Evolutionary conservation across 1,140 invertebrate species (phyloP).

Genomic region (Plutomurus gul): DNA sequence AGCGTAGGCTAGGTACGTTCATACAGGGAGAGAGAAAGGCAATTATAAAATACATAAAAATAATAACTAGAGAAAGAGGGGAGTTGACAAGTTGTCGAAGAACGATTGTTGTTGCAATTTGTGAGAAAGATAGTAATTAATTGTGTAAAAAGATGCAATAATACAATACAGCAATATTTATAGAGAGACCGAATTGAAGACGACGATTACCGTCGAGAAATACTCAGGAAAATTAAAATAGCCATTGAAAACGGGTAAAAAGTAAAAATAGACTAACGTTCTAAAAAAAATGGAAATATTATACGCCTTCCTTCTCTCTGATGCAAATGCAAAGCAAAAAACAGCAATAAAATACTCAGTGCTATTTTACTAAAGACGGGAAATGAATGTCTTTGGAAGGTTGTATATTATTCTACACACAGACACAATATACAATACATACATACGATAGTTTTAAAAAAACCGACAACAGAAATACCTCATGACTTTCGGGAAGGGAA

Average conservation of each 20-base stretch:
- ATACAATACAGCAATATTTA: slow-evolving; percentile 15
- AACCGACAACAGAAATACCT: slow-evolving; percentile 22
- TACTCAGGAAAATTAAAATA: slow-evolving; percentile 31
- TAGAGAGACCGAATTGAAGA: neutral
- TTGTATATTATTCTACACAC: neutral
- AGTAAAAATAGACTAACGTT: neutral
- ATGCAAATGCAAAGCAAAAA: neutral
- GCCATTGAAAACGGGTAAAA: slow-evolving; percentile 15
- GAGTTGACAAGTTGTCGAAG: too few species aligned
- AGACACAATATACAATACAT: too few species aligned
- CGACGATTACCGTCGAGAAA: slow-evolving; percentile 22
- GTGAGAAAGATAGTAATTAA: neutral
- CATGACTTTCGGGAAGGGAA: slow-evolving; percentile 18
- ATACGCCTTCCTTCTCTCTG: slow-evolving; percentile 12
- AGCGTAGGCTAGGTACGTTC: too few species aligned
- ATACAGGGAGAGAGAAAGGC: too few species aligned
- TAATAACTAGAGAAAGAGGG: too few species aligned
- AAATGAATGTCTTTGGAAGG: neutral
- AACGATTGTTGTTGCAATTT: too few species aligned
- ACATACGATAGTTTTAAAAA: slow-evolving; percentile 10
- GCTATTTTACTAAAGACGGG: slow-evolving; percentile 20
- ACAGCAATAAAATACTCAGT: slow-evolving; percentile 29
- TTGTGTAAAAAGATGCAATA: neutral
- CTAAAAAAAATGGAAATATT: neutral
- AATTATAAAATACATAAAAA: too few species aligned